Percentiles rank a stretch among this genome's conserved stretches.
Conservation (phyloP, 2,888 invertebrate species). For the Koerneria pararmatus region DNA sequence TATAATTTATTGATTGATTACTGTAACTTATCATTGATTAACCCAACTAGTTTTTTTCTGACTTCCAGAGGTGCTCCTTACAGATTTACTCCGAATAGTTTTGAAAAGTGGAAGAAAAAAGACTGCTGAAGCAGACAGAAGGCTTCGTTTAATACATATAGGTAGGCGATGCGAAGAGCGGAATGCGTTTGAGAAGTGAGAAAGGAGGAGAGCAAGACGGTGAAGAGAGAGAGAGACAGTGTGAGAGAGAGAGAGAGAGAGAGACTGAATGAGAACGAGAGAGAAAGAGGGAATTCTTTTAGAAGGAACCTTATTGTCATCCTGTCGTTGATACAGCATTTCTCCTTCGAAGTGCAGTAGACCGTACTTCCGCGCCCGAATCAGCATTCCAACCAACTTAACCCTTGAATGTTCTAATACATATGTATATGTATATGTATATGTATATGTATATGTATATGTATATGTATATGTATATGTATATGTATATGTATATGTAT, state of each 20-base stretch:
- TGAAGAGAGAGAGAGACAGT: too few species aligned
- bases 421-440: not conserved
- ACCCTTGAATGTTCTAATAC: conserved; percentile 23
- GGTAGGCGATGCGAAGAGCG: too few species aligned
- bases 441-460: too few species aligned
- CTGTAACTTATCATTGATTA: not conserved
- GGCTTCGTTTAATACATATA: too few species aligned
- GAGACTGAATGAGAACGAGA: too few species aligned
- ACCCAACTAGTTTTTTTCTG: not conserved
- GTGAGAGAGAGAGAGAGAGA: too few species aligned
- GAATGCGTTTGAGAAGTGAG: too few species aligned
- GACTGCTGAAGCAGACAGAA: too few species aligned
- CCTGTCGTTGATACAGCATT: conserved; percentile 29
- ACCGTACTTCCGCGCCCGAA: conserved; percentile 86
- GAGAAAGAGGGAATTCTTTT: not conserved
- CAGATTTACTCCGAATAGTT: not conserved
- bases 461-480: too few species aligned
- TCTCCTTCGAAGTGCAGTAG: conserved; percentile 70
- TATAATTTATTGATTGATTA: not conserved
- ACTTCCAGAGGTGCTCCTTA: not conserved
- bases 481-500: too few species aligned
- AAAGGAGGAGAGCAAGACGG: too few species aligned
- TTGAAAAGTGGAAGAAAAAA: not conserved
- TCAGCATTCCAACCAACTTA: conserved; percentile 82
- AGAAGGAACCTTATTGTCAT: conserved; percentile 16